Evolutionary conservation across 2,797 vertebrate species (phyloP), one percentile per base, ranked within the genome.

Genomic region (Lates japonicus): DNA sequence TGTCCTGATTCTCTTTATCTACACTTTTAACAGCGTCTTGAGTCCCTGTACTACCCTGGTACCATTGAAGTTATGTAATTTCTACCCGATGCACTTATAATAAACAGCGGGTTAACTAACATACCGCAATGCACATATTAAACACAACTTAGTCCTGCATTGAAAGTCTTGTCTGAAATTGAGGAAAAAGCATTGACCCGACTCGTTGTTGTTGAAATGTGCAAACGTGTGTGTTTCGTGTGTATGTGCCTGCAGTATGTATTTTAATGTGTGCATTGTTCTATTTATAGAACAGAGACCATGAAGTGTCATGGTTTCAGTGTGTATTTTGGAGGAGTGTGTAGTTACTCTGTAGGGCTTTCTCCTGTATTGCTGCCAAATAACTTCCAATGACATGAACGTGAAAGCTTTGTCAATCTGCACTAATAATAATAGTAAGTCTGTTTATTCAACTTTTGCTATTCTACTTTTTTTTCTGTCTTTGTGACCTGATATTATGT

Each of bases 351-450:
- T 54, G 22, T 37, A 17, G 48, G 37, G 19, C n/a, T n/a, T 64
- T 55, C 25, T 25, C 20, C 20, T 74, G 10, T 74, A 46, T 57
- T n/a, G n/a, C n/a, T n/a, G n/a, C n/a, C n/a, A n/a, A n/a, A n/a
- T 5, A n/a, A 58, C 46, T 55, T 39, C 35, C 3, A 16, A 17
- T 16, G 22, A 52, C 25, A 11, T 41, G 25, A 2, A 62, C 0
- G 17, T 12, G 25, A 8, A 14, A 29, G 12, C 46, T 25, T 44
- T 57, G 11, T 42, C 39, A 48, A 20, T 13, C 4, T 63, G 22
- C 12, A n/a, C 22, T 55, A 29, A 14, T 25, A 25, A 12, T n/a
- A 5, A 3, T 16, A 31, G 52, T 55, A 13, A 54, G 22, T 29
- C 2, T 55, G 52, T 31, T 31, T 55, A 31, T 31, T 52, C 6